Evolutionary conservation across 2,797 vertebrate genomes (phyloP).

Genomic region (Labeo calbasu): DNA sequence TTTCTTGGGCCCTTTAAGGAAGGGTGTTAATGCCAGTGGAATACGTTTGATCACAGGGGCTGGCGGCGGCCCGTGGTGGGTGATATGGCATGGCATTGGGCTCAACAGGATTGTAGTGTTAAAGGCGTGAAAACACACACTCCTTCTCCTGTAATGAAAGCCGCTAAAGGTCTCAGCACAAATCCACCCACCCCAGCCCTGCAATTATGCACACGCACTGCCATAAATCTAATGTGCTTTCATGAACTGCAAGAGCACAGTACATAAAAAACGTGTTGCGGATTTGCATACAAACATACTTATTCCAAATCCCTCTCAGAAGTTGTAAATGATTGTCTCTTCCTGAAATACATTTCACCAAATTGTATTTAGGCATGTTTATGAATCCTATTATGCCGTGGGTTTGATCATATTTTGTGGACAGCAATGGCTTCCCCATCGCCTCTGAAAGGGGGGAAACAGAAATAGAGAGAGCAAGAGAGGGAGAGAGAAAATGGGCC

Average conservation of each 20-base stretch:
- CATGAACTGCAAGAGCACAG: slow-evolving; percentile 94
- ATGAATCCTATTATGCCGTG: slow-evolving; percentile 96
- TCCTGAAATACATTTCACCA: slow-evolving; percentile 95
- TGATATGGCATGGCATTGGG: slow-evolving; percentile 78
- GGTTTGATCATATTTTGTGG: slow-evolving; percentile 92
- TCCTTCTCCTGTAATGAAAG: slow-evolving; percentile 82
- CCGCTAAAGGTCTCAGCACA: slow-evolving; percentile 81
- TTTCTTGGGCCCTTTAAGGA: slow-evolving; percentile 74
- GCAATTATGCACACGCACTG: slow-evolving; percentile 85
- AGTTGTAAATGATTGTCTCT: slow-evolving; percentile 98
- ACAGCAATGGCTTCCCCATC: slow-evolving; percentile 87
- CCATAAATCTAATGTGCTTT: slow-evolving; percentile 92
- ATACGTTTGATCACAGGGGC: slow-evolving; percentile 71
- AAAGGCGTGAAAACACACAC: slow-evolving; percentile 82
- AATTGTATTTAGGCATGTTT: slow-evolving; percentile 97
- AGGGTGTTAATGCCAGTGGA: slow-evolving; percentile 78
- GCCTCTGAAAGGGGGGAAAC: slow-evolving; percentile 70
- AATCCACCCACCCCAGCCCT: slow-evolving; percentile 78
- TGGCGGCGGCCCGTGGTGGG: slow-evolving; percentile 78
- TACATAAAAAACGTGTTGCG: slow-evolving; percentile 89
- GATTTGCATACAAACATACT: slow-evolving; percentile 91
- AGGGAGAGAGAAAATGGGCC: slow-evolving; percentile 74
- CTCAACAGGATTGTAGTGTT: slow-evolving; percentile 82
- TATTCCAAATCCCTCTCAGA: slow-evolving; percentile 92
- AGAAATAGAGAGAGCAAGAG: slow-evolving; percentile 22